A percentile compares a stretch with the other conserved stretches of the same genome.
phyloP scores from a whole-genome alignment of 2,797 vertebrate species.

The Tadarida brasiliensis region DNA sequence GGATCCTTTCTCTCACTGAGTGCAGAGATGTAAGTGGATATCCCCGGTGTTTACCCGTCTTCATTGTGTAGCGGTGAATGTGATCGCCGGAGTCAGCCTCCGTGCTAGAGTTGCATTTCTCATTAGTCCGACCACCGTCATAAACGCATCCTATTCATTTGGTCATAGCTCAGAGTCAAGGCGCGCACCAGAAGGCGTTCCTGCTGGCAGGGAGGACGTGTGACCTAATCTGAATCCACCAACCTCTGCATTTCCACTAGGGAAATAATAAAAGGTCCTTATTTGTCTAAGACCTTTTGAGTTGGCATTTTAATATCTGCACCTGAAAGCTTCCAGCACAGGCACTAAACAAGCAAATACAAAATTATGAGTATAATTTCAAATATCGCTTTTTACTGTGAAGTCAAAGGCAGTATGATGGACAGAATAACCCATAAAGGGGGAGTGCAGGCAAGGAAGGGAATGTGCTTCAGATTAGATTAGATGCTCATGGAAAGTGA shows the following conservation, averaged over 20 bases:
- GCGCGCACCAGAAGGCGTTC: neutral
- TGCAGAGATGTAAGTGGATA: neutral
- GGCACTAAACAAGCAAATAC: neutral
- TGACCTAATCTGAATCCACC: neutral
- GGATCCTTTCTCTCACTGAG: neutral
- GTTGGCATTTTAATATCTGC: neutral
- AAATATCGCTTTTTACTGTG: neutral
- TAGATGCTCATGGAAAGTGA: neutral
- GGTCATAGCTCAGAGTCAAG: neutral
- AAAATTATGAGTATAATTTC: neutral
- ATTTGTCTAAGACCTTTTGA: neutral
- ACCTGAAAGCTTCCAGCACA: neutral
- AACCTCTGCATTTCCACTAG: neutral
- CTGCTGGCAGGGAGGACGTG: neutral
- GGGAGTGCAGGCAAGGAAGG: neutral
- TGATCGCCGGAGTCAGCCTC: neutral
- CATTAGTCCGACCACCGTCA: neutral
- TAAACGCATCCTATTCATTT: neutral
- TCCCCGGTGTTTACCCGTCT: neutral
- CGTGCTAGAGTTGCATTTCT: neutral
- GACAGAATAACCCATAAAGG: neutral
- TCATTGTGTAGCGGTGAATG: neutral
- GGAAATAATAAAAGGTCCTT: neutral
- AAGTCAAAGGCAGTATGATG: neutral
- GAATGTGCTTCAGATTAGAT: neutral